Evolutionary conservation across 2,113 vertebrate species (phyloP).

Genomic region (Turnix velox): DNA sequence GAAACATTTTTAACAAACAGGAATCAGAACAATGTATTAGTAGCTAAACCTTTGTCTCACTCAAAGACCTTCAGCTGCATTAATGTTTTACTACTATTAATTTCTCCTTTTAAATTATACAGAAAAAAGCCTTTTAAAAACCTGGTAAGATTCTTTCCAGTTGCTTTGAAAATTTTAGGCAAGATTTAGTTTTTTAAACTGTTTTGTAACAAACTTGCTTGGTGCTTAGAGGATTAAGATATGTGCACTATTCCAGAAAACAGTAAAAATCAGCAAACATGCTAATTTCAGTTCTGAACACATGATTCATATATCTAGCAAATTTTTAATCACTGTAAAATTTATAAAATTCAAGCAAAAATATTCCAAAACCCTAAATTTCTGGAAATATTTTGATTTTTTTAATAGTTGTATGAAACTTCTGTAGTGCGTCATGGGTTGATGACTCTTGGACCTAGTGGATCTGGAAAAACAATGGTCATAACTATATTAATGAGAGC

Average conservation of each 20-base stretch:
- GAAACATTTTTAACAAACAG: neutral
- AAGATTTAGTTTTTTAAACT: neutral
- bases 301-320: neutral
- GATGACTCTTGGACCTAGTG: constrained; percentile 80
- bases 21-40: neutral
- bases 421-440: constrained; percentile 76
- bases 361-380: neutral
- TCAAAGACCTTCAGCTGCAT: neutral
- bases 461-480: constrained; percentile 75
- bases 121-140: neutral
- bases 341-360: neutral
- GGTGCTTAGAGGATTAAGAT: neutral
- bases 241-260: neutral
- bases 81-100: neutral
- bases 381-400: neutral
- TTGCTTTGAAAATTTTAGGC: neutral
- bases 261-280: neutral
- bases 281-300: neutral
- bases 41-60: neutral
- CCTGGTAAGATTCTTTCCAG: neutral
- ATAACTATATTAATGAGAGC: constrained; percentile 75
- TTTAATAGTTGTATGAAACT: constrained; percentile 74
- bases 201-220: neutral
- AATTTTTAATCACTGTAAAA: neutral
- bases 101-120: neutral